These are phyloP conservation scores for Colletes latitarsis DNA, from an alignment of 1,140 invertebrate species.

Conservation along the genomic window DNA sequence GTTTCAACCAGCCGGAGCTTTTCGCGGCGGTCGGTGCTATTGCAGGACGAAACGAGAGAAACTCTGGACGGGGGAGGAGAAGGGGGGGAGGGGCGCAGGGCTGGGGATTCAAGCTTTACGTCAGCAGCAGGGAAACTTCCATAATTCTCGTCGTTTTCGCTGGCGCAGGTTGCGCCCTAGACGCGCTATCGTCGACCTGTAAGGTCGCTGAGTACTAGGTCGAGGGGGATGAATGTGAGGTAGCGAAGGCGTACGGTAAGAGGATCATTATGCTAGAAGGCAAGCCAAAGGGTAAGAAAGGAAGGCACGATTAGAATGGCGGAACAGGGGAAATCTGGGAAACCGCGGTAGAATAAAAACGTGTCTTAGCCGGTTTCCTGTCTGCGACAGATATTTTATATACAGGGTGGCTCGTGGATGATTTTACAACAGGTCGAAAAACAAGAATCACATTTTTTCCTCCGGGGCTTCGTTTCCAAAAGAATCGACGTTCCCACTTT, in stretches of 20 bases:
- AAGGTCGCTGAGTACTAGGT: slow-evolving; percentile 36
- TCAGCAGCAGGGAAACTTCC: slow-evolving; percentile 65
- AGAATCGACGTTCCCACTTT: too few relatives aligned
- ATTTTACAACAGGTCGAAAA: too few relatives aligned
- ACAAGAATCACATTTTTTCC: too few relatives aligned
- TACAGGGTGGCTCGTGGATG: neutral
- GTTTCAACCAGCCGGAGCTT: slow-evolving; percentile 23
- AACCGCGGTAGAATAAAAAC: slow-evolving; percentile 28
- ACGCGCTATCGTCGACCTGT: neutral
- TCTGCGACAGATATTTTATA: slow-evolving; percentile 12
- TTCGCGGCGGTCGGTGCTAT: slow-evolving; percentile 38
- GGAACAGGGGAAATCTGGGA: neutral
- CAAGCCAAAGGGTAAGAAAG: slow-evolving; percentile 36
- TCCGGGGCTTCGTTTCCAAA: too few relatives aligned
- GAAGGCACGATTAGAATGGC: slow-evolving; percentile 36
- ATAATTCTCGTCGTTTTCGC: slow-evolving; percentile 66
- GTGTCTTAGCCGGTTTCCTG: slow-evolving; percentile 14
- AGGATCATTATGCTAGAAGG: slow-evolving; percentile 40
- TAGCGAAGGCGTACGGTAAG: slow-evolving; percentile 30
- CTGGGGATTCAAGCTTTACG: slow-evolving; percentile 60
- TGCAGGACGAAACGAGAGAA: slow-evolving; percentile 31
- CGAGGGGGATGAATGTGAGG: slow-evolving; percentile 28
- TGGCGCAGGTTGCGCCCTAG: slow-evolving; percentile 44
- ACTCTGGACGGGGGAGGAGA: slow-evolving; percentile 18
- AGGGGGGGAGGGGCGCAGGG: neutral